Base-by-base conservation (phyloP, 2,113 vertebrate genomes). In the Cnemophilus loriae region DNA sequence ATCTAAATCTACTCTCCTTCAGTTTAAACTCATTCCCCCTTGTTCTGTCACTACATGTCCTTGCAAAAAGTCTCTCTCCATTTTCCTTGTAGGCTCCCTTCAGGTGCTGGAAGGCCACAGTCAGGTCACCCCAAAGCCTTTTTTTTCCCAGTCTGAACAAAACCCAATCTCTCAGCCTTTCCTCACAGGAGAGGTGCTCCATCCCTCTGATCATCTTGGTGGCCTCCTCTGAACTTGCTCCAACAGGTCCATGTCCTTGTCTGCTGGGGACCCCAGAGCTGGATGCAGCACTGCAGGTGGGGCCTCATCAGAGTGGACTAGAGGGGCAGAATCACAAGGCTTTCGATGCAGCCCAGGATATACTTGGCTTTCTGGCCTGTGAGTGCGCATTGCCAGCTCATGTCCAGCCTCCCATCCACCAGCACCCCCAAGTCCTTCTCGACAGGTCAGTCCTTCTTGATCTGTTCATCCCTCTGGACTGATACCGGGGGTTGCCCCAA, bases 401-500 rank as follows among this genome's bases (percentile, higher is more conserved):
- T 49, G n/a, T 47, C 30, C n/a, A 61, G 39, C 53, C 46, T 75
- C 39, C 7, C 4, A 27, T 41, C 16, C 24, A 75, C 4, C 55
- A 69, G n/a, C 53, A 42, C 1, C 5, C 28, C 41, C n/a, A 61
- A 22, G 21, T 69, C 55, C 47, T 69, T 26, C 30, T 55, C 4
- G 7, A 3, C 11, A 13, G 14, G 8, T 32, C 41, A 55, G 71
- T 35, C n/a, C n/a, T n/a, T 63, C 41, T 63, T 0, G 1, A 42
- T 69, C 55, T 20, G 21, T 32, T 69, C 41, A 37, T 37, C 30
- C 55, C 22, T 13, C 41, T 35, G 30, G 35, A 16, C 32, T 49
- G 15, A 28, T 37, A 33, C 3, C 0, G 0, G 35, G 4, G 11
- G 5, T 13, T 68, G 61, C 9, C 55, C 17, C 7, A 21, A 2